Percentiles rank a stretch among this genome's conserved stretches.
Conservation (phyloP, 2,888 invertebrate species). For the Poecilus cupreus region DNA sequence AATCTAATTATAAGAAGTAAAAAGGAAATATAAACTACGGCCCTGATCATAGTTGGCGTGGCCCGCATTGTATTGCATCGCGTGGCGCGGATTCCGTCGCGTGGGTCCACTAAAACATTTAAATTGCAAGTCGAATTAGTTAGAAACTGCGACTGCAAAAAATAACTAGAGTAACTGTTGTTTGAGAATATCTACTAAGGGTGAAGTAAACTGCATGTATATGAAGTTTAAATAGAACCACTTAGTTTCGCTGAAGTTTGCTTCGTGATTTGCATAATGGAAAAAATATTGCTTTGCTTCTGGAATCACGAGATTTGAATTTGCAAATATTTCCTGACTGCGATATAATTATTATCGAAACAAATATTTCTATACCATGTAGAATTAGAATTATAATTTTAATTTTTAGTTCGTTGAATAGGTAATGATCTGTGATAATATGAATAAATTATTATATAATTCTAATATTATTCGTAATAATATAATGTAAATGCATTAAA, state of each 20-base stretch:
- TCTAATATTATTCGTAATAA: no score
- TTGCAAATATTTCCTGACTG: background rate
- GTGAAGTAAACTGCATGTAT: conserved; percentile 35
- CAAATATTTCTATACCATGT: no score
- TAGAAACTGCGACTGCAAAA: conserved; percentile 29
- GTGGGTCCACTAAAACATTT: conserved; percentile 41
- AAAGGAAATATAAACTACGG: no score
- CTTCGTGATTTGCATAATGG: conserved; percentile 43
- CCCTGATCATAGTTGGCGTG: no score
- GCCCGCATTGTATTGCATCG: background rate
- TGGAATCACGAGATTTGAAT: background rate
- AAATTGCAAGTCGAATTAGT: conserved; percentile 50
- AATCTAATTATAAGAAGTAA: no score
- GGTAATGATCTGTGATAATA: no score
- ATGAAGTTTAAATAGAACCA: conserved; percentile 50
- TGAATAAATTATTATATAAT: no score
- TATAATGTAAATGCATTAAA: no score
- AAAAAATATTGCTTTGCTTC: conserved; percentile 13
- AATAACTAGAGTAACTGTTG: conserved; percentile 1
- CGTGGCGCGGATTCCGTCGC: background rate
- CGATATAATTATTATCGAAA: no score
- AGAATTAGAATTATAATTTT: no score
- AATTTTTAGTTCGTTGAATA: no score
- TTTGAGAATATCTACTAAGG: conserved; percentile 45
- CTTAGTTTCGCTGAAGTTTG: conserved; percentile 34